These are phyloP conservation scores for Camelus dromedarius DNA, from an alignment of 2,113 vertebrate genomes.

Conservation along the genomic window DNA sequence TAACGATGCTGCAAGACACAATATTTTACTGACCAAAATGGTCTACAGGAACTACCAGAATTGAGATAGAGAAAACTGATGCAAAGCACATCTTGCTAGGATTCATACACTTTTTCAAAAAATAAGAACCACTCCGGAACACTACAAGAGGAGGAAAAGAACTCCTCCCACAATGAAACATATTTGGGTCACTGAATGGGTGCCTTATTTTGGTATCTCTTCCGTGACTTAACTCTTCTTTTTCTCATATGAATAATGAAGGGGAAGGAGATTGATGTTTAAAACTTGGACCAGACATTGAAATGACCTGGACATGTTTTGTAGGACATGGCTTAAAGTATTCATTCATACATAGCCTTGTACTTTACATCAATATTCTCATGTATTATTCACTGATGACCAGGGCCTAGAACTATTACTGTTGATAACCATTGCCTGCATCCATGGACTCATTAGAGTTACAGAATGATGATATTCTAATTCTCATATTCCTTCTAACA, in stretches of 20 bases:
- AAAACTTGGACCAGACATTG: background rate
- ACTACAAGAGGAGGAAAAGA: background rate
- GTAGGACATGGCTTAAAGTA: background rate
- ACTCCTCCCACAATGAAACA: background rate
- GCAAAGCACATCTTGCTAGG: background rate
- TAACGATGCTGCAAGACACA: background rate
- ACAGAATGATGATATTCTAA: background rate
- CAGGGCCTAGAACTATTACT: background rate
- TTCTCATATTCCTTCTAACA: background rate
- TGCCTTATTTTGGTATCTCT: background rate
- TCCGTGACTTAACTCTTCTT: background rate
- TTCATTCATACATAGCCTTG: background rate
- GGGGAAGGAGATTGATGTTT: background rate
- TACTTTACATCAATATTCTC: background rate
- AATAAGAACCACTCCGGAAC: background rate
- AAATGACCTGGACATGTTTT: background rate
- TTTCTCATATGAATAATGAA: slow-evolving; percentile 40
- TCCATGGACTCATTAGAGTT: background rate
- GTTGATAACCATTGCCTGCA: background rate
- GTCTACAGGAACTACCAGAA: background rate
- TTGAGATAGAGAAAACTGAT: background rate
- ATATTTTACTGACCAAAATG: slow-evolving; percentile 32
- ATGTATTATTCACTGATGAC: background rate
- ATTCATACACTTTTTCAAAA: background rate
- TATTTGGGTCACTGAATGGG: background rate